Conservation (phyloP, 1,140 invertebrate species). For the Zaprionus camerounensis region DNA sequence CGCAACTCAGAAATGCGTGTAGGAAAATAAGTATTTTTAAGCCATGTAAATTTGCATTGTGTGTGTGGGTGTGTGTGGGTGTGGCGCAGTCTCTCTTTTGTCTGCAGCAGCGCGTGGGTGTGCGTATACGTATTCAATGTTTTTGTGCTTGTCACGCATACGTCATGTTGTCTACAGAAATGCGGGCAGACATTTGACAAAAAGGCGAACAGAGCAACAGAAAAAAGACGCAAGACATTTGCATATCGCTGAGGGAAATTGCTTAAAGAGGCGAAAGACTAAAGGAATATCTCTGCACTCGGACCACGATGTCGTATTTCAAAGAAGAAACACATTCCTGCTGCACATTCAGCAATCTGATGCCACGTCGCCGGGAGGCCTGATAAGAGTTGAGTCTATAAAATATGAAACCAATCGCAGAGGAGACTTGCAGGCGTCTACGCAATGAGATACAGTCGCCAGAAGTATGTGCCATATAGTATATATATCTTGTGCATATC, state of each 20-base stretch:
- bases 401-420: conserved; percentile 1
- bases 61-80: background rate
- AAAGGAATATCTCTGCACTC: conserved; percentile 7
- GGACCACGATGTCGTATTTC: conserved; percentile 6
- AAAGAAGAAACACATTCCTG: conserved; percentile 18
- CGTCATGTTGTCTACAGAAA: conserved; percentile 52
- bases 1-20: conserved; percentile 10
- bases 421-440: background rate
- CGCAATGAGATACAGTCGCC: background rate
- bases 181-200: conserved; percentile 36
- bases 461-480: background rate
- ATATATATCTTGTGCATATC: background rate
- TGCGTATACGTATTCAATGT: conserved; percentile 24
- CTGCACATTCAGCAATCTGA: conserved; percentile 19
- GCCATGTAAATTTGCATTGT: conserved; percentile 18
- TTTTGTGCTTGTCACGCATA: conserved; percentile 55
- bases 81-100: conserved; percentile 1
- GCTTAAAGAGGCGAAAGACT: conserved; percentile 32
- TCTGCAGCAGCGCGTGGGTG: background rate
- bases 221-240: conserved; percentile 3
- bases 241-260: conserved; percentile 34
- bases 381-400: conserved; percentile 21
- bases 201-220: conserved; percentile 8
- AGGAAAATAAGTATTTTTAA: conserved; percentile 23
- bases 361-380: background rate